Conservation (phyloP, 2,888 invertebrate species). For the Pseudococcus viburni region DNA sequence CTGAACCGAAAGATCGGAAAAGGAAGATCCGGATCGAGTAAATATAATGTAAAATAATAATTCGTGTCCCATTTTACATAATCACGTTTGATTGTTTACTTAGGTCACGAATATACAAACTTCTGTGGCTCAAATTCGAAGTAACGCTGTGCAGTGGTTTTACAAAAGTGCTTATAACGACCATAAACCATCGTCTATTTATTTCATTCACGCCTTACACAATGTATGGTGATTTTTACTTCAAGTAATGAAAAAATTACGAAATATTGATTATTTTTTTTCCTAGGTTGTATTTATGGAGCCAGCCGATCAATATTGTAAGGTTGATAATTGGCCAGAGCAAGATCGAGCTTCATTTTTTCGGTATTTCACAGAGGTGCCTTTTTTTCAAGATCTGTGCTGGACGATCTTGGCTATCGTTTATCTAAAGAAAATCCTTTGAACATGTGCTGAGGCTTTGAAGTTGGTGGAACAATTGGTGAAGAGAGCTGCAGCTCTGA, state of each 20-base stretch:
- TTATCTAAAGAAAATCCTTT: conserved; percentile 86
- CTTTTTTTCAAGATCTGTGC: conserved; percentile 86
- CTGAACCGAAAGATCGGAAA: too few relatives aligned
- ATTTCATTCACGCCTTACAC: conserved; percentile 83
- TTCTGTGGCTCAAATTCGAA: conserved; percentile 78
- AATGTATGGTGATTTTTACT: conserved; percentile 74
- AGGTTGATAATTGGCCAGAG: too few relatives aligned
- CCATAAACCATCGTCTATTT: conserved; percentile 80
- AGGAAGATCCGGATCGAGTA: conserved; percentile 71
- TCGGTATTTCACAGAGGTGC: conserved; percentile 89
- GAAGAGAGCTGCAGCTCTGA: too few relatives aligned
- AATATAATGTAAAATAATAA: not conserved
- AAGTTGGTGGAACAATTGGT: too few relatives aligned
- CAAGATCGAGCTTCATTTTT: conserved; percentile 85
- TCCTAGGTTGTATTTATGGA: too few relatives aligned
- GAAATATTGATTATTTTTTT: too few relatives aligned
- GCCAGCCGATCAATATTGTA: too few relatives aligned
- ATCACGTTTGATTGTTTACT: not conserved
- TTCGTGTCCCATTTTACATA: not conserved
- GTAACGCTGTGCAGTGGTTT: conserved; percentile 90
- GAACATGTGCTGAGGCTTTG: conserved; percentile 84
- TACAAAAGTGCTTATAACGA: conserved; percentile 84
- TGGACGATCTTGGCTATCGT: conserved; percentile 86
- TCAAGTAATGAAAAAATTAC: too few relatives aligned
- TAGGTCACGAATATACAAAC: conserved; percentile 72